phyloP scores from a whole-genome alignment of 2,888 invertebrate genomes.

The Gryllus longicercus region DNA sequence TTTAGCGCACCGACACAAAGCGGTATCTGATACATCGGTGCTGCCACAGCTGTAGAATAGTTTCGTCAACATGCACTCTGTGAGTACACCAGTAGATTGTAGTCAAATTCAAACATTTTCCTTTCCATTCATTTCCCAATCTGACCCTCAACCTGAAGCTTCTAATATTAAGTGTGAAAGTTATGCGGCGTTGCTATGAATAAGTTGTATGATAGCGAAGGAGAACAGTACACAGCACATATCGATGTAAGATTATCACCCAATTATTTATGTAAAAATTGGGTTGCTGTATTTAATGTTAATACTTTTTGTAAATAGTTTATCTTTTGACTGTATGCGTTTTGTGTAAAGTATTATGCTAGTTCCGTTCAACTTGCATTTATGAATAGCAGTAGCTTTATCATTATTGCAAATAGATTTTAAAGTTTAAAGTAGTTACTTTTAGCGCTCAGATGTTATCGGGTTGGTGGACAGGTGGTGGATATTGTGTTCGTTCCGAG shows the following conservation, averaged over 20 bases:
- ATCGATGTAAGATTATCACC: background rate
- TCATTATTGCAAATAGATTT: background rate
- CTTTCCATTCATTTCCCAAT: background rate
- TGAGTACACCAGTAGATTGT: background rate
- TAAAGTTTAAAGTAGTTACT: constrained; percentile 11
- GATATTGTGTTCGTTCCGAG: too few relatives aligned
- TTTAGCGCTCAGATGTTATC: background rate
- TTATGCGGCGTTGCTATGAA: background rate
- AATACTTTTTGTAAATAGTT: constrained; percentile 8
- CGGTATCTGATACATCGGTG: background rate
- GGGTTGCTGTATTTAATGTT: constrained; percentile 1
- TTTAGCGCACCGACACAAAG: background rate
- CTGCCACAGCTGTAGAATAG: background rate
- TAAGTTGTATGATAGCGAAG: background rate
- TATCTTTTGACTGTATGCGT: background rate
- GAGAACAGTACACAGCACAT: background rate
- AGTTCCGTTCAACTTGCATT: constrained; percentile 10
- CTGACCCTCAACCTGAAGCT: constrained; percentile 2
- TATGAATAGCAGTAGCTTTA: constrained; percentile 5
- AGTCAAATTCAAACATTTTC: background rate
- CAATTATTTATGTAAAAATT: background rate
- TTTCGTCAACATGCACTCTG: background rate
- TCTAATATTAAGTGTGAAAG: background rate
- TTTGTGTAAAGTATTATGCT: constrained; percentile 5
- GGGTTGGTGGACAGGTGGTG: background rate